Conservation (phyloP, 2,888 invertebrate species). For the Trachelus iudaicus region DNA sequence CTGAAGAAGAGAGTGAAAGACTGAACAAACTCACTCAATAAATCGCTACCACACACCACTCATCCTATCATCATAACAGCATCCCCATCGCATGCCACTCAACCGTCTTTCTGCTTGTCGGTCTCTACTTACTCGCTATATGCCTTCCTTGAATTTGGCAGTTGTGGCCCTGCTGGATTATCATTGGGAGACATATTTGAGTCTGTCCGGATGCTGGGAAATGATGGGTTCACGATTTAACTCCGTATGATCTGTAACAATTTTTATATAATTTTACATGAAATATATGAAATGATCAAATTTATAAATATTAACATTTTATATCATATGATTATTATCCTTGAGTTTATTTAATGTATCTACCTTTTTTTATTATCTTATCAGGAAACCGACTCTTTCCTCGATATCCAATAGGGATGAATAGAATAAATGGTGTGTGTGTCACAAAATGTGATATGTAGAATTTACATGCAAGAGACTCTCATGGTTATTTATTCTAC, state of each 20-base stretch:
- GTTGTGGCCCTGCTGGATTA: too few species aligned
- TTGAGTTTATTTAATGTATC: too few species aligned
- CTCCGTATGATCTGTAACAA: too few species aligned
- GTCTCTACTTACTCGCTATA: conserved; percentile 40
- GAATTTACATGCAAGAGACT: conserved; percentile 27
- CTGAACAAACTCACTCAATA: conserved; percentile 44
- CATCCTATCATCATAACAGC: conserved; percentile 41
- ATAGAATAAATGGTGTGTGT: conserved; percentile 27
- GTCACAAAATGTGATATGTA: conserved; percentile 24
- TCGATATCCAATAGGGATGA: neutral
- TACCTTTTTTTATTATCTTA: too few species aligned
- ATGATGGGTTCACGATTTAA: too few species aligned
- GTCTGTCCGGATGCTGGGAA: too few species aligned
- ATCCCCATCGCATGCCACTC: conserved; percentile 45
- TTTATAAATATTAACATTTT: too few species aligned
- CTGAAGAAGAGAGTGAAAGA: conserved; percentile 21
- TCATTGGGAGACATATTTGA: too few species aligned
- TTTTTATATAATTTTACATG: too few species aligned
- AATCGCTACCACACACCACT: conserved; percentile 45
- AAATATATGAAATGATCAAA: too few species aligned
- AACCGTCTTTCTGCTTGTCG: conserved; percentile 39
- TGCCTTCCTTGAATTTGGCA: conserved; percentile 35
- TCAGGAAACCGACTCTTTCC: too few species aligned
- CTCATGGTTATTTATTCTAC: conserved; percentile 3
- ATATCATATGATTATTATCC: too few species aligned